Base-by-base conservation (phyloP, 2,888 invertebrate genomes). In the Podotricha telesiphe region DNA sequence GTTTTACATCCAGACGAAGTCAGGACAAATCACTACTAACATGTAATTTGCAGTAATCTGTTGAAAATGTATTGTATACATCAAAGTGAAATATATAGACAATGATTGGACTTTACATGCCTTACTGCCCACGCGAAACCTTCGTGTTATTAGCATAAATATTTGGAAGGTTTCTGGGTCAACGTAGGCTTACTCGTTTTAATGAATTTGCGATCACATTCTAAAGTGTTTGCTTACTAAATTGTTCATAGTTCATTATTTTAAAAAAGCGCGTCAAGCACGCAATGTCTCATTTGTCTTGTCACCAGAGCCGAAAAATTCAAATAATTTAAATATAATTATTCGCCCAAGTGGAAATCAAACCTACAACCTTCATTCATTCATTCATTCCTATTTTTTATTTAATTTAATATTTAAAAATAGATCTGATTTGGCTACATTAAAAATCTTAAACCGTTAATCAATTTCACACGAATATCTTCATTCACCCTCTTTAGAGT, bases 131-230 rank as follows among this genome's bases (percentile, higher is more conserved):
- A 67, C 67, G 53, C 53, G 28, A 47, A 45, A 22, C 62, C 53
- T 67, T 37, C 61, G 51, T 20, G 53, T 51, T 55, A 55, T 67
- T 62, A 55, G 47, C 67, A 67, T 67, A 67, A 67, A 67, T 67
- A 67, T 67, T 67, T 67, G 53, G 67, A 67, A 67, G 53, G 53
- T 67, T 67, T 62, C 67, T 67, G 51, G 67, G 67, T 62, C 61
- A 61, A 55, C 61, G 61, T 67, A 67, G 67, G 53, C 67, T 67
- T 67, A 67, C 53, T 62, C 17, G 61, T 67, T 67, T 53, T 42
- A 48, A 40, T 45, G 51, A 45, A 61, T 61, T 67, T 67, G 59
- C 59, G n/a, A 59, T 28, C 45, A 45, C 22, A 45, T 59, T 42
- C 58, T 42, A 6, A 22, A 22, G 22, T 58, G n/a, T 59, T 20